Evolutionary conservation across 2,888 invertebrate genomes (phyloP).

Genomic region (Chymomyza amoena): DNA sequence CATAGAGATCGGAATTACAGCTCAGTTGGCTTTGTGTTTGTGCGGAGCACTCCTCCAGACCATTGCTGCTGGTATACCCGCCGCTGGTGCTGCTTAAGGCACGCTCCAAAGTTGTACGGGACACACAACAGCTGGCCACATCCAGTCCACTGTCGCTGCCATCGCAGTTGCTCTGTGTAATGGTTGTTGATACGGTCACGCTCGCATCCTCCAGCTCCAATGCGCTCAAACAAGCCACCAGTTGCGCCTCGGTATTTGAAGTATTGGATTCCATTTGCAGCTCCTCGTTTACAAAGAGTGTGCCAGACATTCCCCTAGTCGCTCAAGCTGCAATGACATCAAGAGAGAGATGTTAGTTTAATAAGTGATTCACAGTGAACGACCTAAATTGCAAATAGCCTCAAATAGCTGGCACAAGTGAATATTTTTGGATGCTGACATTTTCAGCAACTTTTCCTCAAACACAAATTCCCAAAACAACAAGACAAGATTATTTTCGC

Average conservation of each 20-base stretch:
- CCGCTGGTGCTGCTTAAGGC: slow-evolving; percentile 82
- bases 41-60: slow-evolving; percentile 48
- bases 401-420: not conserved
- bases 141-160: slow-evolving; percentile 92
- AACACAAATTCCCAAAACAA: not conserved
- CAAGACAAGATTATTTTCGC: not conserved
- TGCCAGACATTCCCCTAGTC: slow-evolving; percentile 34
- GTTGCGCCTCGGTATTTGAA: slow-evolving; percentile 30
- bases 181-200: slow-evolving; percentile 8
- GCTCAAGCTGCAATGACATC: not conserved
- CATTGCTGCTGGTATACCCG: slow-evolving; percentile 83
- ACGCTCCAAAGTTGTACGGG: slow-evolving; percentile 79
- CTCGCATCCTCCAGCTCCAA: slow-evolving; percentile 63
- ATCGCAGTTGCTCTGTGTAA: slow-evolving; percentile 77
- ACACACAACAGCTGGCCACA: slow-evolving; percentile 79
- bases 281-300: slow-evolving; percentile 39
- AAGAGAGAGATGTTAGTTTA: not conserved
- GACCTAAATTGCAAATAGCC: slow-evolving; percentile 37
- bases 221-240: slow-evolving; percentile 61
- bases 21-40: slow-evolving; percentile 83
- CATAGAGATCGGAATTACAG: slow-evolving; percentile 85
- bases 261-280: slow-evolving; percentile 29
- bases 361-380: slow-evolving; percentile 52
- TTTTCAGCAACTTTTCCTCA: slow-evolving; percentile 40
- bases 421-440: slow-evolving; percentile 62